These are phyloP conservation scores for Aramus guarauna DNA, from an alignment of 2,113 vertebrate genomes.

Conservation along the genomic window DNA sequence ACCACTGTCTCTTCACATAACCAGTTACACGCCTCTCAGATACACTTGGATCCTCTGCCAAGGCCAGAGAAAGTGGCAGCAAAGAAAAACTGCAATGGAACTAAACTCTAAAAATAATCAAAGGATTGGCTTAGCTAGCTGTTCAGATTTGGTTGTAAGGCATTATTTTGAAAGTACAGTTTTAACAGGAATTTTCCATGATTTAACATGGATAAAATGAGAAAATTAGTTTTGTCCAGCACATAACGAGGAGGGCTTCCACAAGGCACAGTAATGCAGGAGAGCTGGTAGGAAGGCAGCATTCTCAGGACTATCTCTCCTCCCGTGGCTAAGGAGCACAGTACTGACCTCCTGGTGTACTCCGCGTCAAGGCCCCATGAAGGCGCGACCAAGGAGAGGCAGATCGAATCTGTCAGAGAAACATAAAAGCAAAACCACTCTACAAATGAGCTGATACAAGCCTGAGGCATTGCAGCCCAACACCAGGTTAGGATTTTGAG, in stretches of 20 bases:
- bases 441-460: neutral
- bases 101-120: neutral
- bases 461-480: neutral
- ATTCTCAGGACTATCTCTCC: neutral
- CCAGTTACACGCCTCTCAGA: neutral
- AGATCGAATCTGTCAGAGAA: conserved; percentile 65
- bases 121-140: neutral
- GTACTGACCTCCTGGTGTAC: conserved; percentile 70
- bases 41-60: neutral
- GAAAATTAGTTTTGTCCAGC: neutral
- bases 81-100: neutral
- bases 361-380: conserved; percentile 51
- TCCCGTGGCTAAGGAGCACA: neutral
- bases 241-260: neutral
- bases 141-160: neutral
- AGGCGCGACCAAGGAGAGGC: conserved; percentile 39
- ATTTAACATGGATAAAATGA: neutral
- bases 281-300: neutral
- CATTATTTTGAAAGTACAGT: neutral
- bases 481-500: neutral
- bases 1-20: neutral
- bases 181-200: neutral
- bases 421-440: neutral
- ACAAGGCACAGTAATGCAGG: neutral
- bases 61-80: neutral